Percentiles rank a stretch among this genome's conserved stretches.
Evolutionary conservation across 2,797 vertebrate species (phyloP).

Genomic region (Centropyge bicolor): DNA sequence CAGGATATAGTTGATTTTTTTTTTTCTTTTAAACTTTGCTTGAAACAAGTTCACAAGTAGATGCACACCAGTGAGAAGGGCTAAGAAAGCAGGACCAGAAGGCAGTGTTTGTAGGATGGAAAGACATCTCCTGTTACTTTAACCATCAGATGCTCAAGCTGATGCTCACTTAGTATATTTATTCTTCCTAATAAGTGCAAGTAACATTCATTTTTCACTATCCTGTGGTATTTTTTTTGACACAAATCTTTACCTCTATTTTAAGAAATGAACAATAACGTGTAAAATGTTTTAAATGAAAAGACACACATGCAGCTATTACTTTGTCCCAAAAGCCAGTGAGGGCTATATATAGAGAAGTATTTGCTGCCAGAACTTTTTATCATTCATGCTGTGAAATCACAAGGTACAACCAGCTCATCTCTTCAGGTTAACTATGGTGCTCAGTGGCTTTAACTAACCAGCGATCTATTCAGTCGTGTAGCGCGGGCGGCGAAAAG

Average conservation of each 20-base stretch:
- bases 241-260: constrained; percentile 57
- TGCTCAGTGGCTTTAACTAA: constrained; percentile 47
- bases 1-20: constrained; percentile 1
- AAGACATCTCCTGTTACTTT: constrained; percentile 14
- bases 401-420: constrained; percentile 49
- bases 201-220: constrained; percentile 26
- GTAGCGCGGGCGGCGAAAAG: constrained; percentile 34
- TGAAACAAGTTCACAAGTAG: constrained; percentile 22
- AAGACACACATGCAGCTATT: constrained; percentile 51
- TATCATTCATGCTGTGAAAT: constrained; percentile 78
- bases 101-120: neutral
- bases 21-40: neutral
- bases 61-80: constrained; percentile 3
- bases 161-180: constrained; percentile 51
- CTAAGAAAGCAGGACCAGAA: neutral
- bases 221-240: constrained; percentile 49
- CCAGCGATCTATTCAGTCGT: constrained; percentile 38
- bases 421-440: constrained; percentile 54
- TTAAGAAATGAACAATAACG: constrained; percentile 32
- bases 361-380: constrained; percentile 32
- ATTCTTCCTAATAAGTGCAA: constrained; percentile 44
- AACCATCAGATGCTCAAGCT: constrained; percentile 27
- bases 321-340: constrained; percentile 41
- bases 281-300: constrained; percentile 31
- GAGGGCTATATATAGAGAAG: constrained; percentile 8